Base-by-base conservation (phyloP, 64 coral and sea anemone genomes). In the Stylophora pistillata region DNA sequence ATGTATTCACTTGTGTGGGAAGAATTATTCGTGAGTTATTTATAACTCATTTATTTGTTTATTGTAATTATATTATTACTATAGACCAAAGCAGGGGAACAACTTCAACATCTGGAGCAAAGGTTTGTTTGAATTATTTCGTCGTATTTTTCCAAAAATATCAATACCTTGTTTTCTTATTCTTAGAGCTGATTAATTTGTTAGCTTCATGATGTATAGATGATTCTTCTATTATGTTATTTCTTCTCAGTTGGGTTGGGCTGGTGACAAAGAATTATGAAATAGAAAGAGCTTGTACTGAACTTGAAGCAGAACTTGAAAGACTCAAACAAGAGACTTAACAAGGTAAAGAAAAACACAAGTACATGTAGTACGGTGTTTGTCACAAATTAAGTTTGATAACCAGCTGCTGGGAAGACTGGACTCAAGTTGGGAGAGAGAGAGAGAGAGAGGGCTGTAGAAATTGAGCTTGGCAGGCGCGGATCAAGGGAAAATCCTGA, bases 231-330 rank as follows among this genome's bases (percentile, higher is more conserved):
- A 7, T 56, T 58, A 25, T 57, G 75, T 89, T 69, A 28, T 88
- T 87, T 78, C n/a, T 82, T 29, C 23, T n/a, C 58, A 99, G 97
- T 55, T 99, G 97, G 97, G 94, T 99, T 72, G 97, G 97, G 15
- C 78, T 99, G 18, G 97, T 99, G 17, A 86, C 89, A 27, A 99
- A 99, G 58, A 99, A 99, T 88, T 99, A 99, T 72, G 97, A 99
- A 83, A 99, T 99, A 33, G 97, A 99, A 73, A 88, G 91, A 74
- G 97, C 97, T 37, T 99, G 97, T 33, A 56, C 91, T 74, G 93
- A 99, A n/a, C 85, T 99, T 9, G 97, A 99, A 66, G 87, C 94
- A 71, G 93, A 99, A 86, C 73, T 95, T 15, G 93, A 95, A 14
- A 89, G 82, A 72, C 52, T 93, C 15, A 95, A 94, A 30, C 82